Conservation (phyloP, 2,797 vertebrate species). For the Onychomys torridus region DNA sequence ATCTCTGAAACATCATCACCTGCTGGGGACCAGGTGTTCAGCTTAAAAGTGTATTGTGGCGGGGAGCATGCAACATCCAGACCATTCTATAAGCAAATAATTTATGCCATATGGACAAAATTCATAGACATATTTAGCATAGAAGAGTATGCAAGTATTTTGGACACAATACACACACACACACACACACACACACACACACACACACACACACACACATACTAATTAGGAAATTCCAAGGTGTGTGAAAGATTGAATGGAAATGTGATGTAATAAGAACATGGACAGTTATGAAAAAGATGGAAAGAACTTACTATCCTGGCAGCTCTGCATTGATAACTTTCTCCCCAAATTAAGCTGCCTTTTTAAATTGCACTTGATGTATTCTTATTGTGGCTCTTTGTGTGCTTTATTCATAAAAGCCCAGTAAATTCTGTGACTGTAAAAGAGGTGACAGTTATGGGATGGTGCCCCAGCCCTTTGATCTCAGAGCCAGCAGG, state of each 20-base stretch:
- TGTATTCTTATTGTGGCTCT: not conserved
- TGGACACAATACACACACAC: not conserved
- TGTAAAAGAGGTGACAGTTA: not conserved
- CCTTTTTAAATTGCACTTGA: not conserved
- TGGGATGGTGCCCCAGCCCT: not conserved
- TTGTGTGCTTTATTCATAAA: not conserved
- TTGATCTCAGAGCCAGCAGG: not conserved
- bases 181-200: not conserved
- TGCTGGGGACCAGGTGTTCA: not conserved
- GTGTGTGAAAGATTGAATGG: not conserved
- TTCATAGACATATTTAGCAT: not conserved
- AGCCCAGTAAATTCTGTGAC: not conserved
- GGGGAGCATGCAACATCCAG: not conserved
- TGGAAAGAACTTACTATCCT: not conserved
- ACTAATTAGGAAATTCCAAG: not conserved
- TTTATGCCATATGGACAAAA: not conserved
- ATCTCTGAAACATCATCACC: not conserved
- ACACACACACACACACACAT: not conserved
- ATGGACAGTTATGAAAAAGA: not conserved
- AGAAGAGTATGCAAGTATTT: not conserved
- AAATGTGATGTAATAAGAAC: conserved; percentile 34
- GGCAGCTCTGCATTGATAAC: not conserved
- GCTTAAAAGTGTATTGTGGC: not conserved
- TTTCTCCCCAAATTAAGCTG: not conserved
- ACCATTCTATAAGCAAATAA: not conserved